Base-by-base conservation (phyloP, 2,797 vertebrate species). In the Gymnoscopelus microlampas region DNA sequence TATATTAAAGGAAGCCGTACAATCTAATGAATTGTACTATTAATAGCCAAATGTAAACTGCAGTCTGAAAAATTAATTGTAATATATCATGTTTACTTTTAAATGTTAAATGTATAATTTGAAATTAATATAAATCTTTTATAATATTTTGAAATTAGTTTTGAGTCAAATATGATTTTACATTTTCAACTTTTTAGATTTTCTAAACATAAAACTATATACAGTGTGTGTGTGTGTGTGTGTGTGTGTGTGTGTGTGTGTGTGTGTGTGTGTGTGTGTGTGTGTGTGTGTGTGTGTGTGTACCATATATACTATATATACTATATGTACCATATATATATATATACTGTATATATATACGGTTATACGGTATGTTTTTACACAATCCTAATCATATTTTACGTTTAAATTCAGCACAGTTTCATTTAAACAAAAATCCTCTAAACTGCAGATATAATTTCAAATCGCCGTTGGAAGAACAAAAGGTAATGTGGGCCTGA, bases 331-430 rank as follows among this genome's bases (percentile, higher is more conserved):
- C n/a, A 19, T 19, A 19, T 19, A 19, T 19, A 19, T 19, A 19
- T 19, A 19, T 32, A 32, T 32, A 32, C n/a, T n/a, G n/a, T 32
- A 32, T 19, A 32, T 32, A 32, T 32, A 32, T 19, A n/a, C n/a
- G n/a, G n/a, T n/a, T n/a, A n/a, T n/a, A n/a, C n/a, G n/a, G n/a
- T n/a, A n/a, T n/a, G n/a, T n/a, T 19, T 19, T 19, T 19, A 19
- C 19, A 19, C 19, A 19, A 29, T 29, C 26, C 2, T 32, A 1
- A 26, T 44, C 0, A 3, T 32, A 19, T 57, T 63, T 48, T 15
- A 0, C 58, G 35, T 44, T 60, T 60, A 5, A 9, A 68, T 26
- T 61, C 26, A 11, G 10, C 59, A 3, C 71, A 62, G 68, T 63
- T 63, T 32, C 19, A 1, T 1, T 53, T 70, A 0, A 15, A 63